Base-by-base conservation (phyloP, 2,113 vertebrate species). In the Chaetura pelagica region DNA sequence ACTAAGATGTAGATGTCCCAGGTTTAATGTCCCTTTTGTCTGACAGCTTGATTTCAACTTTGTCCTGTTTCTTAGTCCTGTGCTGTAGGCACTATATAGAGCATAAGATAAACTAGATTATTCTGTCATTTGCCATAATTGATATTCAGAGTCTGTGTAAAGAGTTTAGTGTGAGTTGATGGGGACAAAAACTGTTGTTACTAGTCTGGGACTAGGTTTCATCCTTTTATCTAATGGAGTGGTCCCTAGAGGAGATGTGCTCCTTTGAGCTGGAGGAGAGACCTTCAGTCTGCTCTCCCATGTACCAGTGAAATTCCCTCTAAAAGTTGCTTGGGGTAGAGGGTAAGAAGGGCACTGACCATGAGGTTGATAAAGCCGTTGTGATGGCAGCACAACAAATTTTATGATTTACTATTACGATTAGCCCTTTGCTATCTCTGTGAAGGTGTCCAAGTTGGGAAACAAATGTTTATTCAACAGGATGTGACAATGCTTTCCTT, bases 381-480 rank as follows among this genome's bases (percentile, higher is more conserved):
- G 42, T 18, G 52, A 10, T 54, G 22, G 32, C 38, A 85, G 34
- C 32, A 72, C 0, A 1, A 57, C 23, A 1, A 2, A 27, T 82
- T 87, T 78, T 73, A 22, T 44, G 4, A 42, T 77, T 26, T 55
- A 0, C 23, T 27, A 4, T 24, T 71, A 26, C 7, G 7, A 46
- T 69, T 63, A 63, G 8, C 34, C 27, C 18, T 74, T 84, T 59
- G 10, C n/a, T 52, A 3, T 49, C 12, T n/a, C 52, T 67, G 23
- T 66, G 73, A 81, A 84, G n/a, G 19, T 49, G 14, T 10, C 18
- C 5, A 38, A 82, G 40, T 72, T 15, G 6, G 27, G 13, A 87
- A 46, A 38, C 8, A 93, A 81, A 30, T 58, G 12, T 67, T 84
- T 84, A 24, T 85, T 78, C 29, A 63, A 27, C 5, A n/a, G 19